These are phyloP conservation scores for Larimichthys crocea DNA, from an alignment of 2,113 vertebrate genomes.

Conservation along the genomic window DNA sequence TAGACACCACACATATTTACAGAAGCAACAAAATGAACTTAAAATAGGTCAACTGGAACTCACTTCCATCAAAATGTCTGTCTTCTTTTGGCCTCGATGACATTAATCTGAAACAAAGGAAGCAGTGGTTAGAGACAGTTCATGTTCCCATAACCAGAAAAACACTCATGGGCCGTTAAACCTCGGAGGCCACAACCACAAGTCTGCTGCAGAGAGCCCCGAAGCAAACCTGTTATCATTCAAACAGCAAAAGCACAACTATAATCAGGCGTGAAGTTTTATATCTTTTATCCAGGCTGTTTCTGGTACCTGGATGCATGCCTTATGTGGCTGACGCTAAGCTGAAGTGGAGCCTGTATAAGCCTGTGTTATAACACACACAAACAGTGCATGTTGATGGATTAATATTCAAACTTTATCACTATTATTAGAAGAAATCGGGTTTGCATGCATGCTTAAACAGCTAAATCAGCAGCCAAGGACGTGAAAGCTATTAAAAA, in stretches of 20 bases:
- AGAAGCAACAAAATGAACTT: not conserved
- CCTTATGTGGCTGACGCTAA: not conserved
- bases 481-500: not conserved
- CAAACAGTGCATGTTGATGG: not conserved
- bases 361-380: not conserved
- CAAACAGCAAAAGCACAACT: constrained; percentile 17
- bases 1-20: not conserved
- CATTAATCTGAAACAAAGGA: constrained; percentile 87
- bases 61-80: constrained; percentile 90
- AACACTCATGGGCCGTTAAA: constrained; percentile 8
- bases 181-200: constrained; percentile 29
- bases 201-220: constrained; percentile 5
- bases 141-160: constrained; percentile 25
- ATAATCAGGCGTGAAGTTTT: constrained; percentile 22
- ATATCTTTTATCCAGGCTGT: not conserved
- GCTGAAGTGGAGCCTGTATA: not conserved
- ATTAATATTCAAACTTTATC: not conserved
- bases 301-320: not conserved
- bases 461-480: not conserved
- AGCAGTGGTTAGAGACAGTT: constrained; percentile 24
- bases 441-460: not conserved
- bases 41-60: constrained; percentile 70
- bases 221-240: constrained; percentile 45
- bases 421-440: not conserved
- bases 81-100: constrained; percentile 93